phyloP scores from a whole-genome alignment of 2,797 vertebrate species.

The Thripadectes ignobilis region DNA sequence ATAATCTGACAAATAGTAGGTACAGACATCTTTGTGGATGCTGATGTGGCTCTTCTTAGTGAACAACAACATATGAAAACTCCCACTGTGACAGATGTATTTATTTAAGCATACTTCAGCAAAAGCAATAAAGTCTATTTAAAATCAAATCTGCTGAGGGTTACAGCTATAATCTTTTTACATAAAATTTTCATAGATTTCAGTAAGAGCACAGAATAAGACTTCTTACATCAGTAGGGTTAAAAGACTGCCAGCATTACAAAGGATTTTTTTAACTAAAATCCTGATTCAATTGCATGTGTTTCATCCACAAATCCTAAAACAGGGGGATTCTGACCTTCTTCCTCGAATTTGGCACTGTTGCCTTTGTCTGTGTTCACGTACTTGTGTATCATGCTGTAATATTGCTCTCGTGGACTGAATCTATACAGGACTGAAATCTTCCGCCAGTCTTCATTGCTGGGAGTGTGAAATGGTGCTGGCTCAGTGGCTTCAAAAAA shows the following conservation, averaged over 20 bases:
- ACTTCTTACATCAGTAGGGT: not conserved
- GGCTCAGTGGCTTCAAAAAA: conserved; percentile 74
- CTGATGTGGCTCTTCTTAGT: not conserved
- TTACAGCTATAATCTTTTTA: not conserved
- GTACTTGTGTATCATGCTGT: conserved; percentile 77
- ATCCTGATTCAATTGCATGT: rapidly evolving
- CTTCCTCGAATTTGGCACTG: rapidly evolving
- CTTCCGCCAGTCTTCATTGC: conserved; percentile 70
- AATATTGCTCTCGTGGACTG: conserved; percentile 45
- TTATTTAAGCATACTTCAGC: not conserved
- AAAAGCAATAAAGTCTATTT: not conserved
- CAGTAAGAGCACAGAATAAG: not conserved
- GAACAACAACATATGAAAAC: not conserved
- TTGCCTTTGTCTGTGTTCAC: not conserved
- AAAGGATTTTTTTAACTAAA: not conserved
- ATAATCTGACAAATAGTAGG: not conserved
- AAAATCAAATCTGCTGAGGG: not conserved
- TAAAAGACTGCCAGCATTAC: not conserved
- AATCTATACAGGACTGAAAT: conserved; percentile 75
- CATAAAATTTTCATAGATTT: not conserved
- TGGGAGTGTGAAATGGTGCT: conserved; percentile 51
- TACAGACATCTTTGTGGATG: not conserved
- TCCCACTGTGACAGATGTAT: not conserved
- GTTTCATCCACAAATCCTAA: conserved; percentile 65
- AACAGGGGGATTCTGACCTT: not conserved